A percentile compares a stretch with the other conserved stretches of the same genome.
Conservation (phyloP, 2,113 vertebrate species). For the Caranx melampygus region DNA sequence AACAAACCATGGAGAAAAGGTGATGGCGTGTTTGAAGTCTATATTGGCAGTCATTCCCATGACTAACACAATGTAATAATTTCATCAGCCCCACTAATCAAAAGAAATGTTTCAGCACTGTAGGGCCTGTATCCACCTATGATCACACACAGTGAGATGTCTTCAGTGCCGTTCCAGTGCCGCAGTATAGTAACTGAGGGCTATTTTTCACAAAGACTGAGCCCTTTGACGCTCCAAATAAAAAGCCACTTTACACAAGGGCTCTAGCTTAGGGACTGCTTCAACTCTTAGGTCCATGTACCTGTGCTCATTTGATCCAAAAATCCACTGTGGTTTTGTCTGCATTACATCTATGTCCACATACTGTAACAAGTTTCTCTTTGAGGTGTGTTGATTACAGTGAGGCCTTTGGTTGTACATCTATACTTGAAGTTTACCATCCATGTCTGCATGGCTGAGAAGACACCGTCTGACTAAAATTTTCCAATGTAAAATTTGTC, state of each 20-base stretch:
- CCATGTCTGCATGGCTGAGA: neutral
- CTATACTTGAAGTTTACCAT: neutral
- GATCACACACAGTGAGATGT: conserved; percentile 6
- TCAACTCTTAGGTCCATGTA: neutral
- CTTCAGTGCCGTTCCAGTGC: neutral
- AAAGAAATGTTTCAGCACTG: neutral
- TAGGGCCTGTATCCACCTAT: neutral
- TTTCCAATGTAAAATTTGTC: too few relatives aligned
- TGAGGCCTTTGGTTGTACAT: neutral
- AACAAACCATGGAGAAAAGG: neutral
- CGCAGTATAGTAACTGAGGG: neutral
- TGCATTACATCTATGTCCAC: too few relatives aligned
- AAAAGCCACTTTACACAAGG: neutral
- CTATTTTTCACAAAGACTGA: neutral
- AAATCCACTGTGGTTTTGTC: too few relatives aligned
- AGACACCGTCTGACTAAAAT: neutral
- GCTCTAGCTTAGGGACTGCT: neutral
- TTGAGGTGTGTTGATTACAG: neutral
- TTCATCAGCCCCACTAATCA: conserved; percentile 21
- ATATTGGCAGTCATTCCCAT: neutral
- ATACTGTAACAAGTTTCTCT: too few relatives aligned
- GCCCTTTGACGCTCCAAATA: neutral
- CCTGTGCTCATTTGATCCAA: too few relatives aligned
- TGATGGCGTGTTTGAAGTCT: neutral
- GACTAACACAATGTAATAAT: conserved; percentile 2